A percentile compares a stretch with the other conserved stretches of the same genome.
phyloP scores from a whole-genome alignment of 2,113 vertebrate genomes.

The Corydoras sp. region DNA sequence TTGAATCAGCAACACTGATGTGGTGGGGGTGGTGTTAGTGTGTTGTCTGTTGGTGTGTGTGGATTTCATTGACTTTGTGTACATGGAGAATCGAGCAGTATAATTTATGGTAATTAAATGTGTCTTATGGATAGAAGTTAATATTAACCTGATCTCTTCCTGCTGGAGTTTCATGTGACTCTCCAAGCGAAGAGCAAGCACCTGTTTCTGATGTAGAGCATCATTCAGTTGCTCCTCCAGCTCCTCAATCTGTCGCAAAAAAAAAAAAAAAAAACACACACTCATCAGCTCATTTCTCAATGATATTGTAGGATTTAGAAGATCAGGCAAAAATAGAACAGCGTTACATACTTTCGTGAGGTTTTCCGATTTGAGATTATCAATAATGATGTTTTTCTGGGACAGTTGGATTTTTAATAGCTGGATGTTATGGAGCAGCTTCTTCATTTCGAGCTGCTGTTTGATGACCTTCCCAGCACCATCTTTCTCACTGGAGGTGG shows the following conservation, averaged over 20 bases:
- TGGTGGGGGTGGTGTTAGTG: no score
- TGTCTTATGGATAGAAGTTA: background rate
- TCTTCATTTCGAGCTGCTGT: slow-evolving; percentile 87
- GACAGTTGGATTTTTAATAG: slow-evolving; percentile 90
- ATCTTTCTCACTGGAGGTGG: slow-evolving; percentile 86
- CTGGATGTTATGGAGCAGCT: slow-evolving; percentile 84
- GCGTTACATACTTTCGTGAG: slow-evolving; percentile 78
- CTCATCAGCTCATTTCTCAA: background rate
- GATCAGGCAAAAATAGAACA: no score
- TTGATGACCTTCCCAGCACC: slow-evolving; percentile 79
- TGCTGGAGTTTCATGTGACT: slow-evolving; percentile 84
- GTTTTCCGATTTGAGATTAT: slow-evolving; percentile 90
- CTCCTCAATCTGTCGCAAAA: slow-evolving; percentile 78
- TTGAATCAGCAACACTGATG: no score
- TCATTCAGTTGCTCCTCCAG: slow-evolving; percentile 91
- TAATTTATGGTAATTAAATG: no score
- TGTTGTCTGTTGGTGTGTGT: no score
- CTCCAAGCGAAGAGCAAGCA: slow-evolving; percentile 85
- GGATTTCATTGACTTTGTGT: no score
- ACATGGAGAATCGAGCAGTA: no score
- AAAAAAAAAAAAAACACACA: background rate
- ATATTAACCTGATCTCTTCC: slow-evolving; percentile 82
- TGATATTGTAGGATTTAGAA: no score
- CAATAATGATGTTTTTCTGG: slow-evolving; percentile 88
- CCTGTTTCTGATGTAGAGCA: slow-evolving; percentile 85